Conservation (phyloP, 1,140 invertebrate genomes). For the Drosophila pallidifrons region DNA sequence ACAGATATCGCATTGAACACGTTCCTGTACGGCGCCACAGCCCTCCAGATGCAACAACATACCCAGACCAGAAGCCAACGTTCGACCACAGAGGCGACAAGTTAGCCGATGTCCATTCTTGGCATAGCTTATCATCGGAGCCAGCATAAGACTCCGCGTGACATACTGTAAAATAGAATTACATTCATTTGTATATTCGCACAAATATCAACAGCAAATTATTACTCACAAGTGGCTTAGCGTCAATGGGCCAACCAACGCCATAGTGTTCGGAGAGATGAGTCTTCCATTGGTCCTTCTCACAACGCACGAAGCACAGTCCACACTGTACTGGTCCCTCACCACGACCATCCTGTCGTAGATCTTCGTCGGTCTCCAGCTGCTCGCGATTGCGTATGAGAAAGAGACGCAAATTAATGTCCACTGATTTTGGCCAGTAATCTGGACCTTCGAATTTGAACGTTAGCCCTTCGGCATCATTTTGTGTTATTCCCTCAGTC, state of each 20-base stretch:
- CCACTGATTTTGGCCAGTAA: conserved; percentile 1
- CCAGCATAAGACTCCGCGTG: conserved; percentile 36
- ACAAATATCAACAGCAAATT: background rate
- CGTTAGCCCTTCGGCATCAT: background rate
- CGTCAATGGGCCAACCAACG: conserved; percentile 61
- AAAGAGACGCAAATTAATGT: conserved; percentile 59
- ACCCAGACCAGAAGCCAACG: conserved; percentile 58
- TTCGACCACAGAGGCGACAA: conserved; percentile 66
- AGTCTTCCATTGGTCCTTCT: conserved; percentile 28
- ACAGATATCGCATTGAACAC: conserved; percentile 57
- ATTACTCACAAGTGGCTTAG: conserved; percentile 32
- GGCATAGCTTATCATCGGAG: conserved; percentile 45
- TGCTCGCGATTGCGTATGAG: conserved; percentile 67
- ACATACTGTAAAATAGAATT: conserved; percentile 10
- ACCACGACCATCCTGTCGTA: conserved; percentile 49
- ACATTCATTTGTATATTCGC: background rate
- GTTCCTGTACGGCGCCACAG: conserved; percentile 53
- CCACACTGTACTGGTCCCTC: conserved; percentile 63
- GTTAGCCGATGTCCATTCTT: conserved; percentile 27
- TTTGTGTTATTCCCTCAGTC: background rate
- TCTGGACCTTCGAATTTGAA: background rate
- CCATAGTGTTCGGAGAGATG: conserved; percentile 74
- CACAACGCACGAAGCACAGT: conserved; percentile 58
- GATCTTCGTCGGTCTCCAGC: conserved; percentile 52
- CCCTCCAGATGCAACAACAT: conserved; percentile 65